Evolutionary conservation across 2,113 vertebrate species (phyloP).

Genomic region (Ploceus nigricollis): DNA sequence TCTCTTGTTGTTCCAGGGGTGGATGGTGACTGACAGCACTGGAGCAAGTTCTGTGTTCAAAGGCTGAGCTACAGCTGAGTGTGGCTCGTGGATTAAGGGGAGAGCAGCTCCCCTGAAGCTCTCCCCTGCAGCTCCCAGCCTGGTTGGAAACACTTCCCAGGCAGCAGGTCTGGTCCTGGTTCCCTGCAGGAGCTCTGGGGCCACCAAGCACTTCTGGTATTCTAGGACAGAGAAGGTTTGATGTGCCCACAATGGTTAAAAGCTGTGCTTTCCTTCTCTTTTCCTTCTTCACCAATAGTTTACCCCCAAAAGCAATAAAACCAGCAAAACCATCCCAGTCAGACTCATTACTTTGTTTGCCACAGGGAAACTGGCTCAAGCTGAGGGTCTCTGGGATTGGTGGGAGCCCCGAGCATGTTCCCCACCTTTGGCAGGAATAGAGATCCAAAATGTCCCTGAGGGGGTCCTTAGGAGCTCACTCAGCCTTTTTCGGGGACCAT

Average conservation of each 20-base stretch:
- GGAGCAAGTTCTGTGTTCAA: background rate
- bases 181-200: background rate
- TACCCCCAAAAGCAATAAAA: background rate
- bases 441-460: background rate
- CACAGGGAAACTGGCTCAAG: background rate
- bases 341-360: background rate
- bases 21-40: background rate
- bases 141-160: background rate
- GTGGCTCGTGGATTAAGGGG: rapidly evolving
- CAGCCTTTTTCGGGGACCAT: background rate
- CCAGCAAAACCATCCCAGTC: background rate
- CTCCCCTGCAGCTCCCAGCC: background rate
- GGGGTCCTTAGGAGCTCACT: background rate
- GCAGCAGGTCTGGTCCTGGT: background rate
- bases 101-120: background rate
- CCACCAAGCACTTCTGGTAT: background rate
- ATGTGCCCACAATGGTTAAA: background rate
- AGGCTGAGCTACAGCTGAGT: background rate
- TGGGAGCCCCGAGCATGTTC: background rate
- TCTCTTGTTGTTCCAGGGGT: background rate
- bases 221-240: background rate
- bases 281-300: background rate
- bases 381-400: background rate
- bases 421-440: background rate
- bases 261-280: background rate